Evolutionary conservation across 2,797 vertebrate species (phyloP), one percentile per base, ranked within the genome.

Genomic region (Sebastes itinus): DNA sequence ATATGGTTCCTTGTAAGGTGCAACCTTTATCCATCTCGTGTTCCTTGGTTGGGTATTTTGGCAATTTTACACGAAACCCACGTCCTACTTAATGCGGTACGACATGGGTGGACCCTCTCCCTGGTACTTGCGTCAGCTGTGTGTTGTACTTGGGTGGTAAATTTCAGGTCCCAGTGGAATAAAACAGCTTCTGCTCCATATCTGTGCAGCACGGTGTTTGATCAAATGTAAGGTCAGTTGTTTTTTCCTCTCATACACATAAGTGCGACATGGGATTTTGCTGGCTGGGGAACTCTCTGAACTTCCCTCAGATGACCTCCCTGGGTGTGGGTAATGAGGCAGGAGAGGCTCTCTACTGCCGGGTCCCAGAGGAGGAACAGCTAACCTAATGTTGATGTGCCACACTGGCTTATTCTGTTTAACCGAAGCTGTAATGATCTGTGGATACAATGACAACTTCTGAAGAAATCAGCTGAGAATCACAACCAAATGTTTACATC

Each of bases 271-370:
- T 85, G 86, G 81, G 78, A 78, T 78, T 79, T 80, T 79, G 56
- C 61, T 64, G 14, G 18, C 61, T 12, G 11, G 7, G 33, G 55
- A 70, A 33, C 46, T 66, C 32, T 18, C 16, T 23, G 28, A 16
- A 12, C 28, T 65, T 62, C 72, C 63, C 49, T 63, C 70, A 38
- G 67, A 60, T 88, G 78, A 88, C 84, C 82, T 83, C 71, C 62
- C 83, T 76, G 76, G 22, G 52, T 77, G 71, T 56, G 54, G 56
- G 68, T 87, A 92, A 91, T 91, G 89, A 90, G 75, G 85, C 87
- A 77, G 63, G 13, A 77, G 63, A 0, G 28, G 28, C 22, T 49
- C 22, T 79, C 5, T 59, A 7, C 79, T 78, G 78, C 32, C 22
- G 67, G 54, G 54, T 78, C 81, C 78, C 87, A 64, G 30, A 73